Conservation (phyloP, 2,888 invertebrate genomes). For the Holacanthella duospinosa region DNA sequence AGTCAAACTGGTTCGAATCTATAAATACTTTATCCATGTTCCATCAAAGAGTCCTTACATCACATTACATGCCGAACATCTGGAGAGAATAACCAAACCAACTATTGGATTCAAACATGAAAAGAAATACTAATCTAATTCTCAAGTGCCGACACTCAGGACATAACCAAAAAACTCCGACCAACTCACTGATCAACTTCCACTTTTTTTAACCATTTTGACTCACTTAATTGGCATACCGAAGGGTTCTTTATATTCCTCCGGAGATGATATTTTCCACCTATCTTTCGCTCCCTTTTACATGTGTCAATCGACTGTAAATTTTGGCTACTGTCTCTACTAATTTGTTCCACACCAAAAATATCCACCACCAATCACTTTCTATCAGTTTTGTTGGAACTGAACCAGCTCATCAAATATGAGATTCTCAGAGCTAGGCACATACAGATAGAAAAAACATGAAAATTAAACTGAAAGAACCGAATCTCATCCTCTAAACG, state of each 20-base stretch:
- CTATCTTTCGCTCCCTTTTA: slow-evolving; percentile 23
- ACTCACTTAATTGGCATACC: slow-evolving; percentile 38
- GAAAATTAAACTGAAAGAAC: too few relatives aligned
- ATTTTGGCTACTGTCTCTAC: slow-evolving; percentile 39
- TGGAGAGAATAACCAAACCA: slow-evolving; percentile 24
- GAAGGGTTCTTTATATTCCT: slow-evolving; percentile 21
- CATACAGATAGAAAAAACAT: too few relatives aligned
- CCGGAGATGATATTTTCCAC: slow-evolving; percentile 6
- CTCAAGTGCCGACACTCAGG: slow-evolving; percentile 31
- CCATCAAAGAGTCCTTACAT: slow-evolving; percentile 37
- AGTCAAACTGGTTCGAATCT: slow-evolving; percentile 35
- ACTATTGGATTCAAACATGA: slow-evolving; percentile 7
- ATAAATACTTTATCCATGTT: slow-evolving; percentile 37
- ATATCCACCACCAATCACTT: slow-evolving; percentile 38
- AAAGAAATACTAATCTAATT: slow-evolving; percentile 31
- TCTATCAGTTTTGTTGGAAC: slow-evolving; percentile 35
- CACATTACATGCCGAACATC: slow-evolving; percentile 23
- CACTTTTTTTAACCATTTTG: slow-evolving; percentile 14
- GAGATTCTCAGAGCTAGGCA: too few relatives aligned
- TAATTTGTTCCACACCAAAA: slow-evolving; percentile 39
- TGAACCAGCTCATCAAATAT: slow-evolving; percentile 37
- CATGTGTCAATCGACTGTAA: slow-evolving; percentile 39
- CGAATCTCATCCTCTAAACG: slow-evolving; percentile 19
- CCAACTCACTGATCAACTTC: background rate
- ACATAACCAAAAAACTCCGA: background rate